Conservation (phyloP, 2,113 vertebrate genomes). For the Cryptomyrus ogoouensis region DNA sequence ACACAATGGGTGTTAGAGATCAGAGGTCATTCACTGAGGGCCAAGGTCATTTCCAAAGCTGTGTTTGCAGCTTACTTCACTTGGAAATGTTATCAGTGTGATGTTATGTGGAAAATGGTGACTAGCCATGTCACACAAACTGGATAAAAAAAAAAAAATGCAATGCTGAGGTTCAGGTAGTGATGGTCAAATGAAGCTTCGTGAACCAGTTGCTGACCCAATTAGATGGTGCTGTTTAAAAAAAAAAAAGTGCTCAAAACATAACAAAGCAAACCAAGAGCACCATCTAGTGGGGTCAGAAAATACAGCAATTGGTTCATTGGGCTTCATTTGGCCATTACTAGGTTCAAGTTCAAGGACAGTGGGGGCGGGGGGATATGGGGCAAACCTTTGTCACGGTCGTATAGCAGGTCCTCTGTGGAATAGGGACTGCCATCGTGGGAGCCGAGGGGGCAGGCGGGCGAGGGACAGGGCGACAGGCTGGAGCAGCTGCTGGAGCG, state of each 20-base stretch:
- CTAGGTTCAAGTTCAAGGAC: no score
- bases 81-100: background rate
- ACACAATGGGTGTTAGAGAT: slow-evolving; percentile 46
- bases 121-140: background rate
- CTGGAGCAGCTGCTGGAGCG: slow-evolving; percentile 81
- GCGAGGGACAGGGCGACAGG: slow-evolving; percentile 81
- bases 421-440: slow-evolving; percentile 93
- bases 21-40: background rate
- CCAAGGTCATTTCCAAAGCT: background rate
- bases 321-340: no score
- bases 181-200: no score
- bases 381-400: slow-evolving; percentile 89
- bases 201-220: no score
- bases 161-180: background rate
- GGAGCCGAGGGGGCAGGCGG: slow-evolving; percentile 81
- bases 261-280: no score
- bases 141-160: background rate
- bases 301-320: no score
- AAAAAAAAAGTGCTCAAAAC: no score
- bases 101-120: background rate
- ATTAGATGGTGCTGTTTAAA: no score
- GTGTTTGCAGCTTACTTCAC: background rate
- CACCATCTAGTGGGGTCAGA: no score
- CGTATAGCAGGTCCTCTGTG: slow-evolving; percentile 84
- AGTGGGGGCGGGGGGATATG: background rate